These are phyloP conservation scores for Drosophila biarmipes DNA, from an alignment of 1,140 invertebrate genomes.

Conservation along the genomic window DNA sequence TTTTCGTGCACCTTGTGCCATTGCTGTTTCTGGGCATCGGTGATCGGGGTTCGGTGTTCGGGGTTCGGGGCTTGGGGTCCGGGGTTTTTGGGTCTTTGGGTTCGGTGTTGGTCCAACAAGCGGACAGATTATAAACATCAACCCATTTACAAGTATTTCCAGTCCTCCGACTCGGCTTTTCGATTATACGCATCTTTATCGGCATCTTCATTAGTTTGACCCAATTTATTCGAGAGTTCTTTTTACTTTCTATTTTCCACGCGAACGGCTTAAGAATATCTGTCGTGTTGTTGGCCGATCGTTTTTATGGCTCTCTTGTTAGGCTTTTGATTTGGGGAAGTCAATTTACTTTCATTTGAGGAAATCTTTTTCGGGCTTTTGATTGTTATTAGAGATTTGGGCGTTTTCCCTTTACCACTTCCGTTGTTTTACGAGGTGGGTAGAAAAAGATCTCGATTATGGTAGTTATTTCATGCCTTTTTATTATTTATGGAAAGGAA, in stretches of 20 bases:
- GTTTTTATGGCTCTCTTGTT: conserved; percentile 43
- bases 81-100: conserved; percentile 3
- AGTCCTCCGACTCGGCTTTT: conserved; percentile 37
- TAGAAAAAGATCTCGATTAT: conserved; percentile 13
- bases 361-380: conserved; percentile 23
- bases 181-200: conserved; percentile 74
- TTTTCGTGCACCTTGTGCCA: conserved; percentile 73
- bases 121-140: conserved; percentile 63
- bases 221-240: conserved; percentile 57
- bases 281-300: conserved; percentile 36
- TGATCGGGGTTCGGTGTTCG: conserved; percentile 13
- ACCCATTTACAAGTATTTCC: conserved; percentile 56
- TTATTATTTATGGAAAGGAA: neutral
- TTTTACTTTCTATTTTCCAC: conserved; percentile 79
- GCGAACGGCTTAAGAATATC: conserved; percentile 57
- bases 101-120: conserved; percentile 67
- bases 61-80: conserved; percentile 8
- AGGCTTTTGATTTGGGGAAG: conserved; percentile 30
- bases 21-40: conserved; percentile 27
- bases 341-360: conserved; percentile 74
- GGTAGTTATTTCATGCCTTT: conserved; percentile 4
- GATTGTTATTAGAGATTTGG: conserved; percentile 27
- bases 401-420: conserved; percentile 37
- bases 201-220: conserved; percentile 78
- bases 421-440: conserved; percentile 16